These are phyloP conservation scores for Odontomyia ornata DNA, from an alignment of 2,888 invertebrate genomes.

Conservation along the genomic window DNA sequence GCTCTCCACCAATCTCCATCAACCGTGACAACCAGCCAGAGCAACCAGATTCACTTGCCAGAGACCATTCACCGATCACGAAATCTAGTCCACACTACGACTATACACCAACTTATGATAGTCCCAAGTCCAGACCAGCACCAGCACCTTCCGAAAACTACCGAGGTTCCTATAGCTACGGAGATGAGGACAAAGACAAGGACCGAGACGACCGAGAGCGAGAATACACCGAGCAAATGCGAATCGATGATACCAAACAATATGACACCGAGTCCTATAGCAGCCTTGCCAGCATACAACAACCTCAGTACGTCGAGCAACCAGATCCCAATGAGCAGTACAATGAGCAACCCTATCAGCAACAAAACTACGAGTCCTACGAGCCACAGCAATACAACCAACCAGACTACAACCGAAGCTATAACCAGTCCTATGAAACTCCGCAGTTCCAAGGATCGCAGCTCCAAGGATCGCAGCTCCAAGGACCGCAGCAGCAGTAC, in stretches of 20 bases:
- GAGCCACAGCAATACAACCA: conserved; percentile 53
- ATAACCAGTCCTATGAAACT: conserved; percentile 49
- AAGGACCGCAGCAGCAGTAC: conserved; percentile 49
- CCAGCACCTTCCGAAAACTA: conserved; percentile 31
- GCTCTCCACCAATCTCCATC: conserved; percentile 57
- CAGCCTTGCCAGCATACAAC: conserved; percentile 47
- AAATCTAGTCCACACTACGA: conserved; percentile 52
- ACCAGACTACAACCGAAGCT: conserved; percentile 41
- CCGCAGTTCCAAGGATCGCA: conserved; percentile 52
- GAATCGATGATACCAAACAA: conserved; percentile 44
- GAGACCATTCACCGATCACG: conserved; percentile 54
- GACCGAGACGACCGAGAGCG: conserved; percentile 61
- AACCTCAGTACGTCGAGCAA: conserved; percentile 48
- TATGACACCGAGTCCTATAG: conserved; percentile 49
- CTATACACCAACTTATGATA: conserved; percentile 52
- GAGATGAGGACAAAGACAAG: conserved; percentile 63
- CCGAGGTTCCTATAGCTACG: conserved; percentile 53
- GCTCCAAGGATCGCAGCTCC: conserved; percentile 52
- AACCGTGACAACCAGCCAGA: conserved; percentile 44
- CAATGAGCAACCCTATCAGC: conserved; percentile 42
- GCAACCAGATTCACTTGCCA: conserved; percentile 19
- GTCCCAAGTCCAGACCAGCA: conserved; percentile 43
- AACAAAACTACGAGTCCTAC: conserved; percentile 55
- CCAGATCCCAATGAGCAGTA: conserved; percentile 49
- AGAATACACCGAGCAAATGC: conserved; percentile 44